phyloP scores from a whole-genome alignment of 2,113 vertebrate species.

The Onychostoma macrolepis region DNA sequence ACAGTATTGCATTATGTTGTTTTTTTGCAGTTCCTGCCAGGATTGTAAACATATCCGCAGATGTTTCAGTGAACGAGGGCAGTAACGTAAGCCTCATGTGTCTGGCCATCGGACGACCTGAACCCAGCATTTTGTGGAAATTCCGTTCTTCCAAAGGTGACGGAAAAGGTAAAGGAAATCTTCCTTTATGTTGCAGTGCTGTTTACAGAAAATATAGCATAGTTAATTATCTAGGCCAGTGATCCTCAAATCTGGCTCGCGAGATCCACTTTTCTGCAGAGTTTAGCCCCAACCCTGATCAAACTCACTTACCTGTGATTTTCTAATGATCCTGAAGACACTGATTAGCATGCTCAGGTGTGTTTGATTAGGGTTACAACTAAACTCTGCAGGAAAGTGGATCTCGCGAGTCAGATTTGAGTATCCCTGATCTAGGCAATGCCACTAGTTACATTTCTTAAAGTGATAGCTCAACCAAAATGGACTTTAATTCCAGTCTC shows the following conservation, averaged over 20 bases:
- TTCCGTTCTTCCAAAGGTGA: constrained; percentile 83
- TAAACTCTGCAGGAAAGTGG: no score
- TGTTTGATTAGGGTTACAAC: no score
- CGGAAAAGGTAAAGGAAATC: background rate
- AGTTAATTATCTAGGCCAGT: background rate
- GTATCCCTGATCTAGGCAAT: no score
- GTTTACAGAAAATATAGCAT: background rate
- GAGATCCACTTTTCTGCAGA: no score
- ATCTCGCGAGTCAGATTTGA: no score
- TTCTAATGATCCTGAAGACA: no score
- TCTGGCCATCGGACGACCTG: constrained; percentile 92
- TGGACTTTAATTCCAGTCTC: background rate
- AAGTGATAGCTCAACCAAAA: no score
- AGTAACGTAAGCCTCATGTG: constrained; percentile 93
- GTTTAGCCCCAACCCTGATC: no score
- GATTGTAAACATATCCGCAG: constrained; percentile 91
- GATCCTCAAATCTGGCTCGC: no score
- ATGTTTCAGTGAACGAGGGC: constrained; percentile 94
- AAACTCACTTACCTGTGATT: no score
- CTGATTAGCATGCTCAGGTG: no score
- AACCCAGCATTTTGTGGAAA: constrained; percentile 93
- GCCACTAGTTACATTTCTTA: background rate
- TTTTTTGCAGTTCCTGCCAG: constrained; percentile 87
- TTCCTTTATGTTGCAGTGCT: background rate
- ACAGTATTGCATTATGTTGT: background rate